Evolutionary conservation across 2,797 vertebrate species (phyloP), one percentile per base, ranked within the genome.

Genomic region (Fringilla coelebs): DNA sequence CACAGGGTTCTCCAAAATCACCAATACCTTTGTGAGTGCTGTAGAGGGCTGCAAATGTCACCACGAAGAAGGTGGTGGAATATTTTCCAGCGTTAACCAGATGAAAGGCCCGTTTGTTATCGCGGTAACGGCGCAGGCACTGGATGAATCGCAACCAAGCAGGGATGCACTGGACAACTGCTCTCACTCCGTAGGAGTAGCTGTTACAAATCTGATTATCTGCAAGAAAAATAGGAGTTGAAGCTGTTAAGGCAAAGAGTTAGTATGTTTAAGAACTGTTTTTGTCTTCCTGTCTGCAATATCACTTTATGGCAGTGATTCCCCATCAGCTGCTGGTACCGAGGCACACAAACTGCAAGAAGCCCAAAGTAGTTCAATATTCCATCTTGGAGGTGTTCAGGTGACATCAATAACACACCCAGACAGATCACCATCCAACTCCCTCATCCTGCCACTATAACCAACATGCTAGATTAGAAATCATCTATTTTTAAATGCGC

Each of bases 91-190:
- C 99, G 16, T 99, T 99, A 55, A 99, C 98, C 95, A 99, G 98
- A 97, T 99, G 99, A 96, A 99, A 99, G 92, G 99, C 99, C 89
- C 99, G 98, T 96, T 98, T 99, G 92, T 99, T 99, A 98, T 99
- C 99, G 34, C 99, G 98, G 97, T 99, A 99, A 95, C 99, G 98
- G 75, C 99, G 98, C 97, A 99, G 98, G 98, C 99, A 99, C 98
- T 99, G 99, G 97, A 99, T 98, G 81, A 99, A 99, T 73, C 99
- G 98, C 96, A 99, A 99, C 99, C 99, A 99, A 73, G 99, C 99
- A 41, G 99, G 99, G 83, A 99, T 98, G 97, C 99, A 99, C 97
- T 99, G 98, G 97, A 99, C 99, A 89, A 99, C 98, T 1, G 99
- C 99, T 54, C 99, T 98, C 54, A 99, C 98, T n/a, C 99, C 99